A percentile compares a stretch with the other conserved stretches of the same genome.
phyloP scores from a whole-genome alignment of 2,797 vertebrate genomes.

The Danio kyathit region DNA sequence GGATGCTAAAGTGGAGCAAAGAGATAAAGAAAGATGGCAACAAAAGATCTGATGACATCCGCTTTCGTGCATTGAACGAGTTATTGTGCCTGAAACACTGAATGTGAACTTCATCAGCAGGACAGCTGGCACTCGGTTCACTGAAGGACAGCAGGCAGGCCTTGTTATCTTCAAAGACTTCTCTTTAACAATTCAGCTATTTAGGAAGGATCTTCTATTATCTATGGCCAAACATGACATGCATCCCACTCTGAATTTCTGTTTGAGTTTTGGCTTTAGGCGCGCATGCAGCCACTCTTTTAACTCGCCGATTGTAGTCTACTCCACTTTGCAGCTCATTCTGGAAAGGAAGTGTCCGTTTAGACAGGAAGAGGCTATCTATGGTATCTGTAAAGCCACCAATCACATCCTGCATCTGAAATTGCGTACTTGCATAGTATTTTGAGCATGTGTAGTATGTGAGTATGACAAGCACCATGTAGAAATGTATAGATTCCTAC shows the following conservation, averaged over 20 bases:
- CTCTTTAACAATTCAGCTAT: conserved; percentile 52
- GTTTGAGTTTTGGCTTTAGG: background rate
- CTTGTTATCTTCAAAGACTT: conserved; percentile 25
- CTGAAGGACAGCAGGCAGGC: conserved; percentile 22
- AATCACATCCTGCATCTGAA: too few species aligned
- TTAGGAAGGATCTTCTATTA: conserved; percentile 14
- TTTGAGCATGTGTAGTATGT: too few species aligned
- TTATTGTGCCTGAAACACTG: conserved; percentile 49
- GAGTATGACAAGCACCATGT: too few species aligned
- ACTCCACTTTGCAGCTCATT: background rate
- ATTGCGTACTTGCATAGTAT: too few species aligned
- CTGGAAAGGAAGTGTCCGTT: background rate
- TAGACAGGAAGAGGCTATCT: background rate
- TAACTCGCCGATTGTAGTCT: background rate
- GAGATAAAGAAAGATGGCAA: background rate
- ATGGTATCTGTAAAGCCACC: background rate
- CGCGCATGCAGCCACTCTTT: background rate
- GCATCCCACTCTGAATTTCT: conserved; percentile 14
- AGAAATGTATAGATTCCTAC: too few species aligned
- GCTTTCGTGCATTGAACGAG: conserved; percentile 18
- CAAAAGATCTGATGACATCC: conserved; percentile 1
- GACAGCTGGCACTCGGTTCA: conserved; percentile 47
- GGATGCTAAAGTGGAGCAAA: background rate
- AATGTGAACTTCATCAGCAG: conserved; percentile 49
- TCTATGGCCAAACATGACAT: conserved; percentile 35